Base-by-base conservation (phyloP, 2,113 vertebrate species). In the Psettodes erumei region DNA sequence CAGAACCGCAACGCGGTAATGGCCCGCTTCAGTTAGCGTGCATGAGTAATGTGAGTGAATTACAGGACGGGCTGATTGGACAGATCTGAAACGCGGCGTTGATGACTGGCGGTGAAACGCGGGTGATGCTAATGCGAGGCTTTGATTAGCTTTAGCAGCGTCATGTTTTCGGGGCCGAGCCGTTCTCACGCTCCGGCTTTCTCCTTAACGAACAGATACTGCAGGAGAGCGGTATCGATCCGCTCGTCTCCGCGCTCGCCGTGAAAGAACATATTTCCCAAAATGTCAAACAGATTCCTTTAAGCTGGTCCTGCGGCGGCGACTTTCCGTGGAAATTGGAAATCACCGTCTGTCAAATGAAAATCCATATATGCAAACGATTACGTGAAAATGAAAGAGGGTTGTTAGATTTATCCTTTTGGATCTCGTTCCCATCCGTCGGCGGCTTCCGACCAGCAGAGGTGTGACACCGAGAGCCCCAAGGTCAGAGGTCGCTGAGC, bases 61-160 rank as follows among this genome's bases (percentile, higher is more conserved):
- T 56, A 75, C 28, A 38, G 18, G 25, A 30, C 0, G 50, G 66
- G 25, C 66, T 65, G 71, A 77, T 56, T 68, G 71, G 25, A n/a
- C 28, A 21, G 68, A 62, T 65, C 38, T 84, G 70, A 83, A 79
- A 75, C 66, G 75, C 45, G 56, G 55, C 71, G 42, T 40, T 54
- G 70, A 78, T 77, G 59, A 77, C 73, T 60, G 33, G 66, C 42
- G 25, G 66, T 65, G 40, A 88, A 71, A 64, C 48, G 53, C 54
- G 54, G 80, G 54, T 53, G 67, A 75, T 75, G 66, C 56, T 1
- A 55, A 61, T 5, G n/a, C 16, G 18, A 2, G 43, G 33, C n/a
- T n/a, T n/a, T n/a, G n/a, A n/a, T n/a, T n/a, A n/a, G n/a, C n/a
- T n/a, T n/a, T n/a, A n/a, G n/a, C n/a, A n/a, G n/a, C n/a, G n/a